phyloP scores from a whole-genome alignment of 1,140 invertebrate species.

The Aethina tumida region DNA sequence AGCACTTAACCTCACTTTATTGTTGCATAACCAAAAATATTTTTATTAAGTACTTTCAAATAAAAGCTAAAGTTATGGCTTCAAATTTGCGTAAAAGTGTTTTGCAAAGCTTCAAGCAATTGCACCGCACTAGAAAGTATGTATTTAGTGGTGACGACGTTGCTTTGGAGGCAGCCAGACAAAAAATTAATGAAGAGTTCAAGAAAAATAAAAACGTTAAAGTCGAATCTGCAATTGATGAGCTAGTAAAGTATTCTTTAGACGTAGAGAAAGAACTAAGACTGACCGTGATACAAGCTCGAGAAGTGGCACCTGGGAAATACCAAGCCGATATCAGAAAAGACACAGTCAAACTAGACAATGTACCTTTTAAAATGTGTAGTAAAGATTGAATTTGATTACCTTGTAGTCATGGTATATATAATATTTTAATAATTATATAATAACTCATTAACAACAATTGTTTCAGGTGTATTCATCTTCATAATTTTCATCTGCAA shows the following conservation, averaged over 20 bases:
- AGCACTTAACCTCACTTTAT: too few species aligned
- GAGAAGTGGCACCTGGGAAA: slow-evolving; percentile 46
- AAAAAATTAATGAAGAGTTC: slow-evolving; percentile 57
- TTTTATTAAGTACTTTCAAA: too few species aligned
- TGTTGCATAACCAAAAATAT: too few species aligned
- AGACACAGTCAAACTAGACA: slow-evolving; percentile 44
- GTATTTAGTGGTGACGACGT: slow-evolving; percentile 50
- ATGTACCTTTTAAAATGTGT: slow-evolving; percentile 40
- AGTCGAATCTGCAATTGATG: slow-evolving; percentile 41
- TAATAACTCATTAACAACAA: not conserved
- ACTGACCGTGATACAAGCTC: slow-evolving; percentile 53
- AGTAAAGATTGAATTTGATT: slow-evolving; percentile 1
- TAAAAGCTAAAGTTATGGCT: too few species aligned
- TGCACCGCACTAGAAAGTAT: slow-evolving; percentile 50
- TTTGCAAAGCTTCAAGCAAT: slow-evolving; percentile 48
- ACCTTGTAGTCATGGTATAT: not conserved
- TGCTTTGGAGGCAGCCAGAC: slow-evolving; percentile 45
- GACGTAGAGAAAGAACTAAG: slow-evolving; percentile 53
- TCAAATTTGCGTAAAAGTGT: slow-evolving; percentile 37
- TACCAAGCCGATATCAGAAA: slow-evolving; percentile 43
- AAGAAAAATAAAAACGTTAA: slow-evolving; percentile 47
- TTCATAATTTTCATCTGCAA: slow-evolving; percentile 45
- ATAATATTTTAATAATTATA: not conserved
- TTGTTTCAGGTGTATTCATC: slow-evolving; percentile 35
- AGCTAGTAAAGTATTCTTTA: slow-evolving; percentile 50